phyloP scores from a whole-genome alignment of 2,113 vertebrate species.

The Sarotherodon lohbergeri region DNA sequence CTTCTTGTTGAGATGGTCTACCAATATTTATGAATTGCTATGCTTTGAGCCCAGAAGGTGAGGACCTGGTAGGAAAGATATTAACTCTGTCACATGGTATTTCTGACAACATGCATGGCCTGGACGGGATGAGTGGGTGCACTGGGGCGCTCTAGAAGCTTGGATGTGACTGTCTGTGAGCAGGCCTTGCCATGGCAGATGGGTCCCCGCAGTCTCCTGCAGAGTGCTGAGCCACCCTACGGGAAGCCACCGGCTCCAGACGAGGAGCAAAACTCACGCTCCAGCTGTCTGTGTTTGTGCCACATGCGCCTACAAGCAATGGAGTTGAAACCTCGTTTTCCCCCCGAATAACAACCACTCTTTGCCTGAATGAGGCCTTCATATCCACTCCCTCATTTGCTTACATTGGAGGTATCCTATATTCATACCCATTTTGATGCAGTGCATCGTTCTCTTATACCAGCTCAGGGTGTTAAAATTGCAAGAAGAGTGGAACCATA shows the following conservation, averaged over 20 bases:
- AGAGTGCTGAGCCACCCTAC: constrained; percentile 61
- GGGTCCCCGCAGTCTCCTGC: constrained; percentile 56
- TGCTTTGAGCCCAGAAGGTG: constrained; percentile 14
- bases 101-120: constrained; percentile 31
- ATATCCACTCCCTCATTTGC: not conserved
- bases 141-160: not conserved
- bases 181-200: constrained; percentile 63
- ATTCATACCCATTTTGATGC: not conserved
- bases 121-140: constrained; percentile 7
- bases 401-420: not conserved
- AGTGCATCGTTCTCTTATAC: not conserved
- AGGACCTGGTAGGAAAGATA: not conserved
- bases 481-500: not conserved
- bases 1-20: not conserved
- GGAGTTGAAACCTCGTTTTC: not conserved
- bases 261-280: constrained; percentile 58
- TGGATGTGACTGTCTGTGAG: constrained; percentile 22
- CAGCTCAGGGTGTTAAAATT: not conserved
- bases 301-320: constrained; percentile 59
- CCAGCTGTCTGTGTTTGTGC: constrained; percentile 70
- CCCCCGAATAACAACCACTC: not conserved
- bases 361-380: not conserved
- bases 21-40: not conserved
- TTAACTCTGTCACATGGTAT: constrained; percentile 35
- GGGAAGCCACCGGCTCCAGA: constrained; percentile 62